Evolutionary conservation across 2,113 vertebrate species (phyloP).

Genomic region (Thymallus thymallus): DNA sequence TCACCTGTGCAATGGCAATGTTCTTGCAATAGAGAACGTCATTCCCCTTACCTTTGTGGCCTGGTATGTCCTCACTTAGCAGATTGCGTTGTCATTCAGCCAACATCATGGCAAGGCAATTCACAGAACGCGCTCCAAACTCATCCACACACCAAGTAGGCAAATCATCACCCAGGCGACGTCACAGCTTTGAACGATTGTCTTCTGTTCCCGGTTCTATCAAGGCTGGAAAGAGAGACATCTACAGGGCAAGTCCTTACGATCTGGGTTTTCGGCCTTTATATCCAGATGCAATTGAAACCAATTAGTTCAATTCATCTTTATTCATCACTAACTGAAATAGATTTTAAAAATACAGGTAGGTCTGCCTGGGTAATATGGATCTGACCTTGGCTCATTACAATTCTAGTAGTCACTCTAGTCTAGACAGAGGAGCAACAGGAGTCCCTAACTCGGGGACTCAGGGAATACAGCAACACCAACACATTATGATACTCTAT

Average conservation of each 20-base stretch:
- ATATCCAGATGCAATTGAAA: not conserved
- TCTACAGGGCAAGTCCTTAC: conserved; percentile 59
- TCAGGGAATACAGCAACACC: not conserved
- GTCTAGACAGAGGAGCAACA: not conserved
- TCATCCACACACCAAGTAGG: conserved; percentile 79
- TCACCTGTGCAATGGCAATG: not conserved
- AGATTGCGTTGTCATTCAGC: conserved; percentile 67
- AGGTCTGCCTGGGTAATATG: not conserved
- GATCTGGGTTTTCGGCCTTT: conserved; percentile 6
- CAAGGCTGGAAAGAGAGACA: conserved; percentile 63
- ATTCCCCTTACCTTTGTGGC: conserved; percentile 60
- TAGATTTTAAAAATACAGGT: not conserved
- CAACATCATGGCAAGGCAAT: conserved; percentile 80
- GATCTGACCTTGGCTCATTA: too few species aligned
- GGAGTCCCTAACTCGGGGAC: not conserved
- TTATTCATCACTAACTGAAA: not conserved
- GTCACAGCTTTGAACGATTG: conserved; percentile 75
- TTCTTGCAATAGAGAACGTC: not conserved
- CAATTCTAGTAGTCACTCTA: not conserved
- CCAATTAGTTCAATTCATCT: not conserved
- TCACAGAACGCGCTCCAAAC: conserved; percentile 89
- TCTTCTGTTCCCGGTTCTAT: conserved; percentile 52
- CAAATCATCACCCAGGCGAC: conserved; percentile 80
- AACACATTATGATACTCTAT: not conserved
- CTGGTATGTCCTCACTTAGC: conserved; percentile 60